Base-by-base conservation (phyloP, 2,888 invertebrate genomes). In the Argyresthia goedartella region DNA sequence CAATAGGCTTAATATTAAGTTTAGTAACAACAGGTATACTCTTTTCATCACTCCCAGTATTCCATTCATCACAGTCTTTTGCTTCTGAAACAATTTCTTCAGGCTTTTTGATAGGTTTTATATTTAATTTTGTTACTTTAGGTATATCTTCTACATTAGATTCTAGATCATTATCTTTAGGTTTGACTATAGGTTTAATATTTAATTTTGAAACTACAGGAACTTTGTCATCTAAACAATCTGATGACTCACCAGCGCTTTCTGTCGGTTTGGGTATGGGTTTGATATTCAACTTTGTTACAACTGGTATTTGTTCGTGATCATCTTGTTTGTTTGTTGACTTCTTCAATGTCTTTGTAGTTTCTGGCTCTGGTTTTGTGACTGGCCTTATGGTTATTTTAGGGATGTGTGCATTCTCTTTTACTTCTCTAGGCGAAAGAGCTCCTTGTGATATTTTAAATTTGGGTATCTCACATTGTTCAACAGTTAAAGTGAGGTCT, bases 341-440 rank as follows among this genome's bases (percentile, higher is more conserved):
- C 47, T 74, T 76, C 60, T 70, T 76, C 35, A 66, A 62, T 58
- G 67, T 63, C 60, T 74, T 76, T 45, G 58, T 53, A 56, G 60
- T 54, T 55, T 77, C 79, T 56, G 56, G 51, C 59, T 78, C 79
- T 51, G 62, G 58, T 63, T 77, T 81, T 55, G 70, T 62, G 34
- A 85, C 68, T 57, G 88, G 81, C 71, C 90, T 90, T 43, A 89
- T 89, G 52, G 89, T 89, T 53, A 90, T 77, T 76, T 89, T 89
- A 62, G 90, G 89, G 66, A 89, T 76, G 67, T 87, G 82, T 45
- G 73, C 61, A 65, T 64, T 70, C 60, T 82, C 81, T 64, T 73
- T 78, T n/a, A 61, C 55, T 53, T 77, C 77, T 56, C 61, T 67
- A 54, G 71, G 60, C 53, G 71, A 60, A 61, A 65, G 61, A 53